Conservation (phyloP, 92 coral and sea anemone species). For the Porites evermanni region DNA sequence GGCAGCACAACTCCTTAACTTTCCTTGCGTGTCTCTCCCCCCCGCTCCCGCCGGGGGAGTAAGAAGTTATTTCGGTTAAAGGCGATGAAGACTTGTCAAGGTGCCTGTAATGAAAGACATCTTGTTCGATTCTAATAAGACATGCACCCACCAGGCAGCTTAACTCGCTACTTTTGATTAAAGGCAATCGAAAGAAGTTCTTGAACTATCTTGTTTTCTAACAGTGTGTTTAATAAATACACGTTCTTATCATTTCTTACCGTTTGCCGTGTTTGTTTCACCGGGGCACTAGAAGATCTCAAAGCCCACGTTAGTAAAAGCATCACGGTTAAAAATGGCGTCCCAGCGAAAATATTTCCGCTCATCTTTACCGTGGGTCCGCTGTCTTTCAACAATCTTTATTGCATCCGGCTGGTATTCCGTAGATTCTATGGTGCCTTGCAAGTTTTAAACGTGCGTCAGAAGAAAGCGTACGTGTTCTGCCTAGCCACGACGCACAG, state of each 20-base stretch:
- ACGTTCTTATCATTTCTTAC: background rate
- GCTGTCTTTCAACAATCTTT: background rate
- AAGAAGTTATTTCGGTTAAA: too few relatives aligned
- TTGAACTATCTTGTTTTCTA: too few relatives aligned
- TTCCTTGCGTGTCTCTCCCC: too few relatives aligned
- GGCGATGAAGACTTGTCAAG: too few relatives aligned
- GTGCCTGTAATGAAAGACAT: too few relatives aligned
- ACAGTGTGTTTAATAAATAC: background rate
- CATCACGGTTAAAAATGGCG: background rate
- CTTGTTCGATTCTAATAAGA: too few relatives aligned
- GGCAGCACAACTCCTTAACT: too few relatives aligned
- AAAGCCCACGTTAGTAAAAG: background rate
- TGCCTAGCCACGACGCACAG: background rate
- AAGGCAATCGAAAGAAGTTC: too few relatives aligned
- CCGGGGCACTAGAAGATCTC: background rate
- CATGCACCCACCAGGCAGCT: too few relatives aligned
- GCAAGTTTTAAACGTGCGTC: background rate
- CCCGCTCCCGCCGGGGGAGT: too few relatives aligned
- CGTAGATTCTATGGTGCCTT: background rate
- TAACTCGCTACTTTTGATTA: too few relatives aligned
- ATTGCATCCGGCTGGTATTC: background rate
- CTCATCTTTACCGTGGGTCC: background rate
- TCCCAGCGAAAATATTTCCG: background rate
- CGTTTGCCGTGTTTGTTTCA: conserved; percentile 11
- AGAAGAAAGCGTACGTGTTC: background rate